These are phyloP conservation scores for Pelobates fuscus DNA, from an alignment of 2,113 vertebrate species.

Conservation along the genomic window DNA sequence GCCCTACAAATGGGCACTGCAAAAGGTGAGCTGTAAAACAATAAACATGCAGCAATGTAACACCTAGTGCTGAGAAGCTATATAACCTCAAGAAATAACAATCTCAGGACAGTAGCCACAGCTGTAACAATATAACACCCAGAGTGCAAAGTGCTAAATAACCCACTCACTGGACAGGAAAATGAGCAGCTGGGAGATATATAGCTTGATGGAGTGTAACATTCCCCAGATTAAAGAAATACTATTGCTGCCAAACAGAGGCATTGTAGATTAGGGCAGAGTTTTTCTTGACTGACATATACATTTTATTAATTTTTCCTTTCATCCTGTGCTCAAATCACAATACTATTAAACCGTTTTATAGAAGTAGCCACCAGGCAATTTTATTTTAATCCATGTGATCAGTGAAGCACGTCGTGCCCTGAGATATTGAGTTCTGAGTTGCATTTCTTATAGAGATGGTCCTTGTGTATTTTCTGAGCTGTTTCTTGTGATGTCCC, in stretches of 20 bases:
- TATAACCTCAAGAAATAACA: constrained; percentile 1
- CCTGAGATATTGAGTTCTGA: too few relatives aligned
- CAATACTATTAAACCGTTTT: too few relatives aligned
- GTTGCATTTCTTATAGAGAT: too few relatives aligned
- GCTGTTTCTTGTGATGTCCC: too few relatives aligned
- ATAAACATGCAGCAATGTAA: background rate
- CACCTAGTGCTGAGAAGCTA: background rate
- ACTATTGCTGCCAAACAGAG: background rate
- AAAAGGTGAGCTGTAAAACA: background rate
- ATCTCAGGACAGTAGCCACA: background rate
- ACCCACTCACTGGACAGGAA: background rate
- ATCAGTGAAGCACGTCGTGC: too few relatives aligned
- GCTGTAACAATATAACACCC: background rate
- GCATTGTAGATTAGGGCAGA: background rate
- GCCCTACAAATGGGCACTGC: background rate
- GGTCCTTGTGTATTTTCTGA: too few relatives aligned
- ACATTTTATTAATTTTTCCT: too few relatives aligned
- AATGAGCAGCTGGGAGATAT: background rate
- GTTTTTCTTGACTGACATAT: background rate
- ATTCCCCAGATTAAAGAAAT: background rate
- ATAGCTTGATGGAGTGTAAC: background rate
- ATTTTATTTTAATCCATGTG: too few relatives aligned
- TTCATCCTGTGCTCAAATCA: too few relatives aligned
- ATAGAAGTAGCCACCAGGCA: too few relatives aligned
- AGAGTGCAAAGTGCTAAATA: background rate